phyloP scores from a whole-genome alignment of 1,140 invertebrate species.

The Brachionus plicatilis region DNA sequence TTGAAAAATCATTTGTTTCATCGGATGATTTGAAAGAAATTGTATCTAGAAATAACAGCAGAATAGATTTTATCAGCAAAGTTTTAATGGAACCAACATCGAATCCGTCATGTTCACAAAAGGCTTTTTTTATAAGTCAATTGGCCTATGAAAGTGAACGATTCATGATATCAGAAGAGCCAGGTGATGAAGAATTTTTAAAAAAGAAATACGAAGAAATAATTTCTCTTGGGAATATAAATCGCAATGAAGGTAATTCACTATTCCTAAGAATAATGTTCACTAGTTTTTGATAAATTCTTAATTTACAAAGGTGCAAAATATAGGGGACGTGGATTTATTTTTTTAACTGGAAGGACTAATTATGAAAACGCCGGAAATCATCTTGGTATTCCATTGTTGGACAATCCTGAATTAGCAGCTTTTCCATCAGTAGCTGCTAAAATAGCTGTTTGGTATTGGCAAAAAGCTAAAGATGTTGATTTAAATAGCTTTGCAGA shows the following conservation, averaged over 20 bases:
- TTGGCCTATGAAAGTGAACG: background rate
- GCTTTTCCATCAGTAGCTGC: background rate
- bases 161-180: background rate
- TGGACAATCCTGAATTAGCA: background rate
- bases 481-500: background rate
- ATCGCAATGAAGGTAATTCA: background rate
- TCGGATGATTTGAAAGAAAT: background rate
- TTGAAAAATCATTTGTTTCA: background rate
- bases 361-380: background rate
- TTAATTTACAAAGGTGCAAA: background rate
- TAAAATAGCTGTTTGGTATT: background rate
- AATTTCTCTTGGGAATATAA: background rate
- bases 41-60: background rate
- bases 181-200: background rate
- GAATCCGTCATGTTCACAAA: background rate
- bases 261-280: no score
- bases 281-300: background rate
- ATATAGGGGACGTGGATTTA: background rate
- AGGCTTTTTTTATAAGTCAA: background rate
- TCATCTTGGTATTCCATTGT: background rate
- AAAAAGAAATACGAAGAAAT: background rate
- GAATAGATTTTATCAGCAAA: background rate
- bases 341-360: background rate
- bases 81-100: background rate
- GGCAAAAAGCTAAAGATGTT: background rate